Base-by-base conservation (phyloP, 1,140 invertebrate genomes). In the Lethrus apterus region DNA sequence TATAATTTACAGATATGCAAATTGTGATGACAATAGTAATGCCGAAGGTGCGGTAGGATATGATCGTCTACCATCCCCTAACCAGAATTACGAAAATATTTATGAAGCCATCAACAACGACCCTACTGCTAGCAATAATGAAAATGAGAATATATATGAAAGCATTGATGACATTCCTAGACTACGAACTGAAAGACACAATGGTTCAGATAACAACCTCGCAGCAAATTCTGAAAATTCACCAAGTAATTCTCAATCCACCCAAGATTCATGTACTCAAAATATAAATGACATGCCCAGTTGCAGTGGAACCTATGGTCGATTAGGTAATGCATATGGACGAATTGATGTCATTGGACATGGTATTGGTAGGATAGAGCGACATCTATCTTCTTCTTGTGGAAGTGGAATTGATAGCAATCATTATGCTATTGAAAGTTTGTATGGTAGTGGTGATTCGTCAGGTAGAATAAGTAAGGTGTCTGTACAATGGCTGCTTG, bases 401-500 rank as follows among this genome's bases (percentile, higher is more conserved):
- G 73, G 74, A 42, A 74, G 73, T 50, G 74, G 74, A 23, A 74
- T 76, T 55, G 72, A 76, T 48, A 64, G 55, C 33, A 63, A 62
- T 42, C 62, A 64, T 48, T 64, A 64, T 40, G 56, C 59, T 4
- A 45, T 64, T 8, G 62, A 64, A 38, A 56, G 56, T 45, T 38
- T 64, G 4, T 62, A 62, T 41, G 58, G 59, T 8, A 58, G 57
- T 7, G 46, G 41, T n/a, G 59, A 65, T 52, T 23, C 51, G 24
- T 57, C 59, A 2, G 62, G 63, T 15, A 51, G 64, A 18, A 76
- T 76, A 35, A 75, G 73, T 31, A 75, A 75, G 53, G 71, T 74
- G 1, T 74, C 73, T 19, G 58, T 76, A 29, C 74, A 75, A 54
- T 77, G 74, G 74, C 56, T 76, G 3, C 53, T 76, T 36, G 71